Percentiles rank a stretch among this genome's conserved stretches.
Evolutionary conservation across 2,113 vertebrate species (phyloP).

Genomic region (Picathartes gymnocephalus): DNA sequence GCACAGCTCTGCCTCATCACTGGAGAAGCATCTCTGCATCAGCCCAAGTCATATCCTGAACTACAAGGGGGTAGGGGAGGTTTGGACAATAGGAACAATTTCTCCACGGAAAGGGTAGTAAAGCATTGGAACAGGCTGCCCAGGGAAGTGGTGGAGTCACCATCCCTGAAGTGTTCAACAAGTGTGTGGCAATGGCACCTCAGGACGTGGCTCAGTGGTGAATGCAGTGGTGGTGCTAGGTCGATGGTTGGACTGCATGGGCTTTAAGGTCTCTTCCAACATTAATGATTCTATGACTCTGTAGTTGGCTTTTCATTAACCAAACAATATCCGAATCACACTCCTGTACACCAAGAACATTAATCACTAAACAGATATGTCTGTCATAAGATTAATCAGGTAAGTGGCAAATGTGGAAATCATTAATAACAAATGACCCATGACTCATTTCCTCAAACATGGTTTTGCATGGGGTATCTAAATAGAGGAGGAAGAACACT

Average conservation of each 20-base stretch:
- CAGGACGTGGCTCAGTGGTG: not conserved
- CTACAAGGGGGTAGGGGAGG: not conserved
- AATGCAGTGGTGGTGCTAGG: not conserved
- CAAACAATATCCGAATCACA: not conserved
- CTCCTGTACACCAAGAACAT: accelerated
- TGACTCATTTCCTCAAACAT: not conserved
- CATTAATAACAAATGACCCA: not conserved
- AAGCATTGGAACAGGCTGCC: not conserved
- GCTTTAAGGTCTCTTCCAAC: not conserved
- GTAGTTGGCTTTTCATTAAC: not conserved
- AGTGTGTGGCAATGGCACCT: not conserved
- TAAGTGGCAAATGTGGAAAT: not conserved
- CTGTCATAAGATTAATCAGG: not conserved
- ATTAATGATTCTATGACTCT: not conserved
- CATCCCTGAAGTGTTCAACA: not conserved
- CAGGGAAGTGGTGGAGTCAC: not conserved
- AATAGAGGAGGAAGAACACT: not conserved
- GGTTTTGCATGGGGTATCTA: not conserved
- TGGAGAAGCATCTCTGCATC: not conserved
- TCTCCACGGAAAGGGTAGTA: not conserved
- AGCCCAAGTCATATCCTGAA: not conserved
- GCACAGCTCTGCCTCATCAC: not conserved
- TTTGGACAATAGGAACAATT: not conserved
- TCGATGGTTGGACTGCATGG: not conserved
- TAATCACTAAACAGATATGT: not conserved